Evolutionary conservation across 2,113 vertebrate genomes (phyloP).

Genomic region (Megaceryle maxima): DNA sequence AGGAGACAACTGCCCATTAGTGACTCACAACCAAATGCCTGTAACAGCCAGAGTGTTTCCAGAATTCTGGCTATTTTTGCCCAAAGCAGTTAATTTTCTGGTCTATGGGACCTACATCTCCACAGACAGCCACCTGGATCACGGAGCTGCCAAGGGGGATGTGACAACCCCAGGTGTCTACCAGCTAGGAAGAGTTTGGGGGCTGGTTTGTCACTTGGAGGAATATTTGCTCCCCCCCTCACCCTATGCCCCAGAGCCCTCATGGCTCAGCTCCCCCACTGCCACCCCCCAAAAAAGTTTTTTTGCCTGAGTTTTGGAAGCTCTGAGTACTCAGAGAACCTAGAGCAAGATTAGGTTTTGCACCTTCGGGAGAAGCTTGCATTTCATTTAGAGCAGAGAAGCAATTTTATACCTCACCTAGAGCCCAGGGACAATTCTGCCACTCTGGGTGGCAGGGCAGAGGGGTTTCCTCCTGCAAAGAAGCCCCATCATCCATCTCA

Average conservation of each 20-base stretch:
- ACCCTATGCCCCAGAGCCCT: background rate
- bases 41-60: background rate
- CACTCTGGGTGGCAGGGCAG: background rate
- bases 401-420: background rate
- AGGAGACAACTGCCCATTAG: rapidly evolving
- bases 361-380: background rate
- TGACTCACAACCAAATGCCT: background rate
- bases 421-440: no score
- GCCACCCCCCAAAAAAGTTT: background rate
- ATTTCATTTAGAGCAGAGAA: background rate
- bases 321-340: background rate
- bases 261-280: background rate
- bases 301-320: background rate
- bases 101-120: rapidly evolving
- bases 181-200: background rate
- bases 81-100: background rate
- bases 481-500: background rate
- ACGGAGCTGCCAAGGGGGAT: background rate
- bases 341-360: background rate
- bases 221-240: background rate
- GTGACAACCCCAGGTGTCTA: rapidly evolving
- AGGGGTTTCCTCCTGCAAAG: background rate
- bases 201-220: rapidly evolving
- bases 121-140: background rate
- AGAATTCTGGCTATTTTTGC: background rate